Base-by-base conservation (phyloP, 92 coral and sea anemone species). In the Phenganax stokvisi region DNA sequence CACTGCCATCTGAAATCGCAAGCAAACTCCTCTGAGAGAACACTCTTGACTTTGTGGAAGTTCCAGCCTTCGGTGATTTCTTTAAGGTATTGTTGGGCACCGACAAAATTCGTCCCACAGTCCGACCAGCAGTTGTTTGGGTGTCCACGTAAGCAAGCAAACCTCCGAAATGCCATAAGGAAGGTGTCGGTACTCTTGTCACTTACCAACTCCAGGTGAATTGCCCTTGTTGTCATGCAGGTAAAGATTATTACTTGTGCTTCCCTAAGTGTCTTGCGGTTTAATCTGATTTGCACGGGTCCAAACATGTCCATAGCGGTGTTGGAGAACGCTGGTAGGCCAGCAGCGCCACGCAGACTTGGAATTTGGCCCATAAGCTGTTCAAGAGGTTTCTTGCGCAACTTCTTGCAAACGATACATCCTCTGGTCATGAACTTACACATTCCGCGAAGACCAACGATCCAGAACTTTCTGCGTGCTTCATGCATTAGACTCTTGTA, bases 61-160 rank as follows among this genome's bases (percentile, higher is more conserved):
- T 77, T 57, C 30, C 16, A 78, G 47, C 5, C 47, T 37, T 37
- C 47, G 81, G 77, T 88, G 56, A 85, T 72, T 29, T 88, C 89
- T 66, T 57, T 86, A 29, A 89, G 75, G 54, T 89, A 86, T 12
- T 54, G 83, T 79, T 82, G 89, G 10, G 89, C 87, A 0, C 89
- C 91, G 0, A 86, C 85, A 54, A 88, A 85, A 60, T 88, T 85
- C n/a, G 89, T 81, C 9, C 89, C 89, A 77, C 84, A 71, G 67
- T 85, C 91, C 1, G 91, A 88, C 61, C 79, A 88, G 73, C 91
- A 88, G n/a, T 69, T 83, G 76, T 76, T 85, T 52, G 91, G 89
- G 66, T 85, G 82, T 2, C 89, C 89, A 37, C 87, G 87, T 31
- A 74, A 7, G 54, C 91, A 77, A 8, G 89, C 91, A 74, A 89